phyloP scores from a whole-genome alignment of 1,140 invertebrate genomes.

The Drosophila pseudoobscura region DNA sequence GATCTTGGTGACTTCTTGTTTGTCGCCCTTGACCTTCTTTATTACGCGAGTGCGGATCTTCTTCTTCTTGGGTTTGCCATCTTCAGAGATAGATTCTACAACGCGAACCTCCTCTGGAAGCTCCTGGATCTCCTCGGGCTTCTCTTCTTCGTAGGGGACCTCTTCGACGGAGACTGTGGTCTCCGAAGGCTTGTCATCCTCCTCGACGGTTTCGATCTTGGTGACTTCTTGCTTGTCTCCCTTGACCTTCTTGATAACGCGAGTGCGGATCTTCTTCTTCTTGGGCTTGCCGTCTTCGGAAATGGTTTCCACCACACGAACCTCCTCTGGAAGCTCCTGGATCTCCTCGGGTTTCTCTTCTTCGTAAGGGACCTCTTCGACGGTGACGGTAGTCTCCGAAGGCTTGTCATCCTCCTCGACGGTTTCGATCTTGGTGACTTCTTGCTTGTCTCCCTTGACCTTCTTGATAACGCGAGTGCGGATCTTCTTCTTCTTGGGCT shows the following conservation, averaged over 20 bases:
- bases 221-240: constrained; percentile 40
- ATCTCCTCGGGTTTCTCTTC: constrained; percentile 28
- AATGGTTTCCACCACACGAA: constrained; percentile 25
- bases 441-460: constrained; percentile 39
- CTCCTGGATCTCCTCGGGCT: constrained; percentile 23
- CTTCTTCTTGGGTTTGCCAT: constrained; percentile 19
- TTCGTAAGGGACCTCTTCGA: constrained; percentile 28
- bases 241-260: constrained; percentile 43
- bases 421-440: constrained; percentile 42
- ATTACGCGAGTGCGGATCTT: constrained; percentile 22
- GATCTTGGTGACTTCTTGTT: constrained; percentile 30
- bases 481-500: constrained; percentile 34
- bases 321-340: constrained; percentile 30
- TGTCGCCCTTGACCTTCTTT: constrained; percentile 28
- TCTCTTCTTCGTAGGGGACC: constrained; percentile 18
- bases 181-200: constrained; percentile 29
- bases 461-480: constrained; percentile 39
- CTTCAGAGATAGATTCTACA: constrained; percentile 6
- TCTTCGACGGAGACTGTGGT: constrained; percentile 34
- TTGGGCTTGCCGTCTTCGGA: constrained; percentile 38
- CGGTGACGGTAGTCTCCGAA: constrained; percentile 26
- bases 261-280: constrained; percentile 41
- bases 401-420: constrained; percentile 36
- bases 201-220: constrained; percentile 39
- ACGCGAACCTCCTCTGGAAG: constrained; percentile 21